Conservation (phyloP, 2,797 vertebrate species). For the Vipera latastei region DNA sequence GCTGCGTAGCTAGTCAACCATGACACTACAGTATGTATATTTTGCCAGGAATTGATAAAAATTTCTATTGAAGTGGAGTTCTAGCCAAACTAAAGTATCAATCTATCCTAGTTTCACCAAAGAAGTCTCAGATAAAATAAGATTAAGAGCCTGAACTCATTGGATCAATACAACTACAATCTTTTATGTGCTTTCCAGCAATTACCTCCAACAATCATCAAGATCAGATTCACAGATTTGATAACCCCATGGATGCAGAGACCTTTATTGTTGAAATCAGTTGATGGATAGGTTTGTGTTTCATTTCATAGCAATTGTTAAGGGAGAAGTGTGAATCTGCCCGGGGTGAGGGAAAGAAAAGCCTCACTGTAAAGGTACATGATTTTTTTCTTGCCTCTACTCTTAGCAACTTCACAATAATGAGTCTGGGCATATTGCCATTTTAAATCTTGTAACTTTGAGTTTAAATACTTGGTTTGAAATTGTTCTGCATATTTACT, state of each 20-base stretch:
- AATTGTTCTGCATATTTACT: not conserved
- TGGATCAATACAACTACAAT: not conserved
- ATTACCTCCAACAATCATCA: not conserved
- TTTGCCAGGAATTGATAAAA: not conserved
- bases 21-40: not conserved
- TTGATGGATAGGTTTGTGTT: not conserved
- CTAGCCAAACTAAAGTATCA: not conserved
- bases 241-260: not conserved
- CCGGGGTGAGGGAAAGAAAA: not conserved
- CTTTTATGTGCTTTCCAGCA: not conserved
- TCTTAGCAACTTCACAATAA: not conserved
- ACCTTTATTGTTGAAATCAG: not conserved
- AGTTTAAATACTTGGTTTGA: not conserved
- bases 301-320: not conserved
- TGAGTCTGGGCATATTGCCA: not conserved
- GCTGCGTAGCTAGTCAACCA: not conserved
- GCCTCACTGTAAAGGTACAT: not conserved
- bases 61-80: not conserved
- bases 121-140: not conserved
- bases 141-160: not conserved
- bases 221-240: not conserved
- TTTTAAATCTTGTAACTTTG: not conserved
- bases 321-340: not conserved
- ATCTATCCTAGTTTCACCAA: not conserved
- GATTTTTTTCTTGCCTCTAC: not conserved